Evolutionary conservation across 1,140 invertebrate species (phyloP), one percentile per base, ranked within the genome.

Genomic region (Heliconius himera): DNA sequence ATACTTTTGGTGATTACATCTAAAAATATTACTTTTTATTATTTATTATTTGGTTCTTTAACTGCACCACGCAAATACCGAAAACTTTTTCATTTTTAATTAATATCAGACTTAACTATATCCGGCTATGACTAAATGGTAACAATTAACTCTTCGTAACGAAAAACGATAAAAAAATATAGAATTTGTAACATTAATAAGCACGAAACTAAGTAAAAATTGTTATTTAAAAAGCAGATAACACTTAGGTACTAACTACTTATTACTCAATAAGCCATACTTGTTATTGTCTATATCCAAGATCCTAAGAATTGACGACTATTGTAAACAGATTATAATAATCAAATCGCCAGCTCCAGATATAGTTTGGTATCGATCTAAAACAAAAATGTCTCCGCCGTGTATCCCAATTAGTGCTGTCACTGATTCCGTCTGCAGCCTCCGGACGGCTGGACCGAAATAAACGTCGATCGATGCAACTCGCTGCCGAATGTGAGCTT

Each of bases 371-470:
- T 88, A 89, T 91, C 81, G 86, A 90, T 88, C 84, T 74, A 70
- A 66, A 81, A 83, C 83, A 90, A 91, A 90, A 91, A 88, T 89
- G 87, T 90, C 87, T 82, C 87, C 83, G 82, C 74, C 86, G 82
- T 90, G 87, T 84, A 76, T 86, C 84, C 83, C 87, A 90, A 91
- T 91, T 90, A 91, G 84, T 83, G 79, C 33, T 90, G 90, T 88
- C 90, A 90, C 87, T 90, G 90, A 90, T 90, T 87, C 84, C 84
- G 87, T 89, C 86, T 89, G 85, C 85, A 85, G 80, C 66, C 83
- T 79, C 60, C 79, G 81, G 79, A 70, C 70, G 78, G 83, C 81
- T 82, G 75, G 78, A 82, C 85, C 75, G 85, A 87, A 90, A 90
- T 91, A 91, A 85, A 83, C 84, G 77, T 72, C 83, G 74, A 82